These are phyloP conservation scores for Pseudoatta argentina DNA, from an alignment of 1,140 invertebrate species.

Conservation along the genomic window DNA sequence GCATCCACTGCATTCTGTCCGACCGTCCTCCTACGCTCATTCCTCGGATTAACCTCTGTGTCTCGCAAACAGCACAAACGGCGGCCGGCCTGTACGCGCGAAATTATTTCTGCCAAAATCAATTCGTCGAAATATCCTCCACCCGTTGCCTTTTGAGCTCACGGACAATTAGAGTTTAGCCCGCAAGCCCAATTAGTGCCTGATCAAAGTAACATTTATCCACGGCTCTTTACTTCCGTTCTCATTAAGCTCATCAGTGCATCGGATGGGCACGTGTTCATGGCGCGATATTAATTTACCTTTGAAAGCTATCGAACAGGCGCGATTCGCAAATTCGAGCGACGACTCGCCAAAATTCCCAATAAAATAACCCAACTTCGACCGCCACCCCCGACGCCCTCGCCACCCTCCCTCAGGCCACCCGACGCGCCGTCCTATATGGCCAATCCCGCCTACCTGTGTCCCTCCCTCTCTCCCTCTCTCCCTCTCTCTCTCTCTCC, in stretches of 20 bases:
- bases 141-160: constrained; percentile 71
- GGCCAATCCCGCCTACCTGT: constrained; percentile 55
- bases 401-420: constrained; percentile 27
- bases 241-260: constrained; percentile 79
- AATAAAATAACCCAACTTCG: constrained; percentile 77
- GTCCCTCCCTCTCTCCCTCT: too few relatives aligned
- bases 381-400: constrained; percentile 39
- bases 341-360: constrained; percentile 75
- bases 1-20: constrained; percentile 67
- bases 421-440: constrained; percentile 7
- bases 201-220: constrained; percentile 78
- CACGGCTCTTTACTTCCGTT: constrained; percentile 77
- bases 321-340: constrained; percentile 76
- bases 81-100: constrained; percentile 23
- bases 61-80: constrained; percentile 39
- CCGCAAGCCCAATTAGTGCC: constrained; percentile 76
- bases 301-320: constrained; percentile 78
- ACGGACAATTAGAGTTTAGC: constrained; percentile 77
- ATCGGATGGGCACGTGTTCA: constrained; percentile 78
- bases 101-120: constrained; percentile 69
- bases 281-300: constrained; percentile 79
- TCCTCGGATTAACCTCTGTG: constrained; percentile 55
- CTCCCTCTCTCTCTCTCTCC: constrained; percentile 45
- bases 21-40: background rate
- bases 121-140: constrained; percentile 72